A percentile compares a stretch with the other conserved stretches of the same genome.
These are phyloP conservation scores for Scolopax mira DNA, from an alignment of 2,113 vertebrate species.

Conservation along the genomic window DNA sequence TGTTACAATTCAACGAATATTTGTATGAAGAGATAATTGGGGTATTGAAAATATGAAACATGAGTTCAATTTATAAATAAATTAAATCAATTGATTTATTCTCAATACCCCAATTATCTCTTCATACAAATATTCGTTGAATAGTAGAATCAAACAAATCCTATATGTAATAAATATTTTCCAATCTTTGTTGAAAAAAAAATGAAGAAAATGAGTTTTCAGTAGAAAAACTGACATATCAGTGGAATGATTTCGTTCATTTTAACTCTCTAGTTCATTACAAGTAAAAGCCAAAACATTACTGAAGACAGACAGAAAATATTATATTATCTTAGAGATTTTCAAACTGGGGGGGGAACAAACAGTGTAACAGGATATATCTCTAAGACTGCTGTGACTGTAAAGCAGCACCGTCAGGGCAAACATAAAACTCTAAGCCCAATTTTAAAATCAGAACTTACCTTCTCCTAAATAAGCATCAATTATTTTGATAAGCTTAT, in stretches of 20 bases:
- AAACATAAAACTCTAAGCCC: neutral
- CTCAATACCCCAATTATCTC: neutral
- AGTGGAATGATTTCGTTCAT: neutral
- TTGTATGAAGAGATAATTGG: no score
- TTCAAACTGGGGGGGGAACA: neutral
- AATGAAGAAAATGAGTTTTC: neutral
- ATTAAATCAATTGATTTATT: neutral
- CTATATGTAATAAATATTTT: neutral
- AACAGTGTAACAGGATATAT: neutral
- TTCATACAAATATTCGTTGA: neutral
- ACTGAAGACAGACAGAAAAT: neutral
- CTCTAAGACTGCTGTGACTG: neutral
- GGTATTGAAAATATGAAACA: no score
- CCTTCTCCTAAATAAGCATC: neutral
- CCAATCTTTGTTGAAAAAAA: neutral
- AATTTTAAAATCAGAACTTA: neutral
- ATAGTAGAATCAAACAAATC: neutral
- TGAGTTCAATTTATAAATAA: no score
- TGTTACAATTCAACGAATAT: no score
- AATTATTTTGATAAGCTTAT: neutral
- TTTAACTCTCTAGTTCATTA: neutral
- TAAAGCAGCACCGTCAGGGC: neutral
- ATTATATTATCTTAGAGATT: neutral
- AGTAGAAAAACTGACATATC: neutral
- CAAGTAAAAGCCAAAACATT: neutral